These are phyloP conservation scores for Chymomyza amoena DNA, from an alignment of 2,888 invertebrate genomes.

Conservation along the genomic window DNA sequence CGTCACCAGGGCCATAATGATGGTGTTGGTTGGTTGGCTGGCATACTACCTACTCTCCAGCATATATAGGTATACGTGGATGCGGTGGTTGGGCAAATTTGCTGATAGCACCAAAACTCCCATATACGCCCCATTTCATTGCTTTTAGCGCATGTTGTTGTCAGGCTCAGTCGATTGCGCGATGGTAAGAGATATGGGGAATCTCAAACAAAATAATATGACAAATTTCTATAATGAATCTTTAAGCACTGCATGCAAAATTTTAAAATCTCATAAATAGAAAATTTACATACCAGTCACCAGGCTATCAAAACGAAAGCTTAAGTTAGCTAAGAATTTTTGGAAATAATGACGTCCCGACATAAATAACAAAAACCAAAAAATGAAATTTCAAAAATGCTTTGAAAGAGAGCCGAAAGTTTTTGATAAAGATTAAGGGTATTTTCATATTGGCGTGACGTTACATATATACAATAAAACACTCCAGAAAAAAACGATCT, in stretches of 20 bases:
- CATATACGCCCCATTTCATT: not conserved
- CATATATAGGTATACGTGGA: not conserved
- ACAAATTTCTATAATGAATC: not conserved
- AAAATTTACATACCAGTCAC: not conserved
- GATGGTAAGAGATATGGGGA: not conserved
- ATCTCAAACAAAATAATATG: not conserved
- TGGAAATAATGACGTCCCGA: too few species aligned
- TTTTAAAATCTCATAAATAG: not conserved
- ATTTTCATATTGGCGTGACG: too few species aligned
- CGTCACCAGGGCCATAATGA: conserved; percentile 25
- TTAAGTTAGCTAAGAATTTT: too few species aligned
- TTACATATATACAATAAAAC: too few species aligned
- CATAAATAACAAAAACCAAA: too few species aligned
- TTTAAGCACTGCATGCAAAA: not conserved
- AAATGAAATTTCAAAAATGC: too few species aligned
- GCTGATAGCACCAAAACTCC: not conserved
- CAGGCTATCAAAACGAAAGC: not conserved
- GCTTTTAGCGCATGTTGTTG: not conserved
- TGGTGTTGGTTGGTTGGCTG: not conserved
- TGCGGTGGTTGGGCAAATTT: not conserved
- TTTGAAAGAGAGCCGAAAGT: too few species aligned
- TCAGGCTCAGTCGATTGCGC: not conserved
- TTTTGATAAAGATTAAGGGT: too few species aligned
- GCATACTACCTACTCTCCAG: not conserved
- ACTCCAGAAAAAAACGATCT: too few species aligned